Percentiles rank a stretch among this genome's conserved stretches.
Evolutionary conservation across 2,888 invertebrate species (phyloP).

Genomic region (Chelonus formosanus): DNA sequence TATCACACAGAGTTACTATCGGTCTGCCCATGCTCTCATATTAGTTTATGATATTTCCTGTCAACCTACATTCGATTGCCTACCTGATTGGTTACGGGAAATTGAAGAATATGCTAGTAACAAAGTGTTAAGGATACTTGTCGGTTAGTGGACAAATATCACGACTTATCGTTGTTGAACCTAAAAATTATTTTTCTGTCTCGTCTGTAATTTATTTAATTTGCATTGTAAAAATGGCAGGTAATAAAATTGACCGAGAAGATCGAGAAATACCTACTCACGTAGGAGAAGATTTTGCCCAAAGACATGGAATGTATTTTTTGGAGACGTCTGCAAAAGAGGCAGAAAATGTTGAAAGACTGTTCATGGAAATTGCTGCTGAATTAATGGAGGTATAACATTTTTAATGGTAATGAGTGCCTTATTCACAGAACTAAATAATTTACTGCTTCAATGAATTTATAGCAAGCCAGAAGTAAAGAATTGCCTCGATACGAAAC

Average conservation of each 20-base stretch:
- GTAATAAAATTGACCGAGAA: constrained; percentile 97
- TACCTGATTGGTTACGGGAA: constrained; percentile 96
- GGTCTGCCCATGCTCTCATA: constrained; percentile 96
- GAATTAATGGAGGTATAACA: constrained; percentile 81
- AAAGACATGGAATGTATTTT: constrained; percentile 96
- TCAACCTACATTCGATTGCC: constrained; percentile 96
- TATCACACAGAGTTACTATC: constrained; percentile 97
- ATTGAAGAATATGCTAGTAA: constrained; percentile 97
- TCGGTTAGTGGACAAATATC: constrained; percentile 72
- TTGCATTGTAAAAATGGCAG: constrained; percentile 64
- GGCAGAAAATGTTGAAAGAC: constrained; percentile 94
- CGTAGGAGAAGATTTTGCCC: constrained; percentile 95
- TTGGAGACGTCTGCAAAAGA: constrained; percentile 98
- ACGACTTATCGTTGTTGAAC: no score
- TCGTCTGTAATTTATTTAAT: no score
- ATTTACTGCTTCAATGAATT: constrained; percentile 1
- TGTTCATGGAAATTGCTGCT: constrained; percentile 96
- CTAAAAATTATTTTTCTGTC: no score
- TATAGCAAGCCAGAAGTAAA: constrained; percentile 85
- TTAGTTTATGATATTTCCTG: constrained; percentile 97
- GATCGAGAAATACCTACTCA: constrained; percentile 94
- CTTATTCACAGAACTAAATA: no score
- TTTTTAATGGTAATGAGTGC: no score
- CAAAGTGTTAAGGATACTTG: constrained; percentile 92
- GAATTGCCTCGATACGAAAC: constrained; percentile 81